phyloP scores from a whole-genome alignment of 2,113 vertebrate species.

The Dermatemys mawii region DNA sequence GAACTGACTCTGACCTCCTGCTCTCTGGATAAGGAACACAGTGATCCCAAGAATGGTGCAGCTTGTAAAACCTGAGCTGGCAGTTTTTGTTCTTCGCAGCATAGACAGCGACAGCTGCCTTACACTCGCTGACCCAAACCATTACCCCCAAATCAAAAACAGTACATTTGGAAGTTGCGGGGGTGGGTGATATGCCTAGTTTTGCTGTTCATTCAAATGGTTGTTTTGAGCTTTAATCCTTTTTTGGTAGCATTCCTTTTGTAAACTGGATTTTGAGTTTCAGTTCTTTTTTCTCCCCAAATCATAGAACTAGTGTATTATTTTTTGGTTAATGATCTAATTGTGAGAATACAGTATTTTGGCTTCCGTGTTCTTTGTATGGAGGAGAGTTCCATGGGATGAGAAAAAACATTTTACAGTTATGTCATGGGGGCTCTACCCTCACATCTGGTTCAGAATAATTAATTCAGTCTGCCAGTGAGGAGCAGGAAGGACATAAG shows the following conservation, averaged over 20 bases:
- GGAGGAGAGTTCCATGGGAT: neutral
- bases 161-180: neutral
- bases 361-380: neutral
- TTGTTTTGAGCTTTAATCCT: constrained; percentile 47
- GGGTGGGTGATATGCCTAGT: neutral
- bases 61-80: constrained; percentile 33
- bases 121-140: constrained; percentile 23
- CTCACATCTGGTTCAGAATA: neutral
- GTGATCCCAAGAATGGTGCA: constrained; percentile 23
- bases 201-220: constrained; percentile 31
- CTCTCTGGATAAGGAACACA: neutral
- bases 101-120: constrained; percentile 32
- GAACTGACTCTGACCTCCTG: constrained; percentile 9
- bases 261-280: constrained; percentile 30
- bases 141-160: constrained; percentile 43
- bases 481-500: neutral
- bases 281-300: neutral
- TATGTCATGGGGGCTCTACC: neutral
- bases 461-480: neutral
- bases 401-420: neutral
- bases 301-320: neutral
- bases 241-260: neutral
- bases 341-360: neutral
- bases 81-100: constrained; percentile 26
- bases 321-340: neutral